Conservation (phyloP, 2,113 vertebrate genomes). For the Phalacrocorax brasilianus region DNA sequence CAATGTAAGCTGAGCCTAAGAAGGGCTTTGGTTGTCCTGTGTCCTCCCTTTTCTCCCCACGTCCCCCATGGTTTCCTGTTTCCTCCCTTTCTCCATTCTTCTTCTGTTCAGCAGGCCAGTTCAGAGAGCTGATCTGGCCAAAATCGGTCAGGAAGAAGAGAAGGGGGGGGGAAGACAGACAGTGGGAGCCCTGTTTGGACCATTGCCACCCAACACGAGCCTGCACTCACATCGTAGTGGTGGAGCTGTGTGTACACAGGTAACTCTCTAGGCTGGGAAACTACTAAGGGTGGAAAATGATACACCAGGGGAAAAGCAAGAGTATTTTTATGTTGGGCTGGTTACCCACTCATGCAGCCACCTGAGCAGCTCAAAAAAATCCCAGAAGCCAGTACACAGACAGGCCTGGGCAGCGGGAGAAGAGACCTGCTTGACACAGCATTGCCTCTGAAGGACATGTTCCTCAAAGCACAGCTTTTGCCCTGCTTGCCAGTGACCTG, state of each 20-base stretch:
- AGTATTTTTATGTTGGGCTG: neutral
- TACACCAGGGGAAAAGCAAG: neutral
- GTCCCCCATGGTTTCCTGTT: rapidly evolving
- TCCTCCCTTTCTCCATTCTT: neutral
- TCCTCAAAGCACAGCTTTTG: neutral
- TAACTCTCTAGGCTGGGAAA: neutral
- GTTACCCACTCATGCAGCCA: neutral
- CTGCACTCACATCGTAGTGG: neutral
- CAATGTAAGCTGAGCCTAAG: neutral
- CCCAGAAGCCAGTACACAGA: neutral
- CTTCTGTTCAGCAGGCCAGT: neutral
- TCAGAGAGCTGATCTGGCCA: neutral
- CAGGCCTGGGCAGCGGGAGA: neutral
- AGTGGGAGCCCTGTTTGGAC: neutral
- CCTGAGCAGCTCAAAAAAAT: neutral
- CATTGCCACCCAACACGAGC: neutral
- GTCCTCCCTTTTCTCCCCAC: neutral
- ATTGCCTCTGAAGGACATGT: neutral
- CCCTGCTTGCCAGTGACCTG: neutral
- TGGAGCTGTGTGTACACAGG: neutral
- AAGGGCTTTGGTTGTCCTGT: neutral
- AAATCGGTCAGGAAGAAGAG: neutral
- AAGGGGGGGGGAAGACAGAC: too few relatives aligned
- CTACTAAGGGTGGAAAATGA: neutral
- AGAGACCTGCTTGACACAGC: neutral